Conservation (phyloP, 2,113 vertebrate genomes). For the Progne subis region DNA sequence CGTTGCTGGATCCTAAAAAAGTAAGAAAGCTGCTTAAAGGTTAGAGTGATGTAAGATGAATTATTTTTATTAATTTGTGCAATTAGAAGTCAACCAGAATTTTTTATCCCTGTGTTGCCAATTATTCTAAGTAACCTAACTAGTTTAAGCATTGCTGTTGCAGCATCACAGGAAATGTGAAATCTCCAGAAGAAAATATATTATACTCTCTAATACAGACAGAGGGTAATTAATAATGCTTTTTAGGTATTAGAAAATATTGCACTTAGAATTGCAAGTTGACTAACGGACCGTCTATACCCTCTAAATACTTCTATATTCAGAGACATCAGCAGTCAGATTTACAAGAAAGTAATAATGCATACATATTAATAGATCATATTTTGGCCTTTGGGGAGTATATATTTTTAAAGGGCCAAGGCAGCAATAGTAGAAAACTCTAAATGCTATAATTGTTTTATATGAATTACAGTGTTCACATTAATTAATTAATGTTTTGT, state of each 20-base stretch:
- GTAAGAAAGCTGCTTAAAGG: not conserved
- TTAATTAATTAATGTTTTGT: slow-evolving; percentile 74
- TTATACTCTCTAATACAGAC: slow-evolving; percentile 50
- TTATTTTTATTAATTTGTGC: slow-evolving; percentile 57
- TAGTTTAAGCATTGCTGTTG: slow-evolving; percentile 36
- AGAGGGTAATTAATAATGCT: slow-evolving; percentile 78
- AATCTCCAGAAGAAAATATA: slow-evolving; percentile 39
- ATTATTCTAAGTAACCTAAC: slow-evolving; percentile 46
- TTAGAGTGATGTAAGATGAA: not conserved
- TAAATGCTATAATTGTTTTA: slow-evolving; percentile 78
- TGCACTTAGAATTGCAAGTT: slow-evolving; percentile 75
- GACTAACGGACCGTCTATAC: slow-evolving; percentile 63
- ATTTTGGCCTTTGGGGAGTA: slow-evolving; percentile 77
- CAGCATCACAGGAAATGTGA: slow-evolving; percentile 49
- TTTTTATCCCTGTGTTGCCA: slow-evolving; percentile 34
- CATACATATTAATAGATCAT: slow-evolving; percentile 77
- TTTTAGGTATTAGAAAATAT: slow-evolving; percentile 77
- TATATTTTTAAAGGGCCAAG: slow-evolving; percentile 79
- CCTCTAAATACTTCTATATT: slow-evolving; percentile 75
- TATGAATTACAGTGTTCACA: slow-evolving; percentile 71
- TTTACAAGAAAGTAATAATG: slow-evolving; percentile 77
- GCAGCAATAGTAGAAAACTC: slow-evolving; percentile 74
- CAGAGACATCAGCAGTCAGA: slow-evolving; percentile 76
- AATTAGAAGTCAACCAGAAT: slow-evolving; percentile 41
- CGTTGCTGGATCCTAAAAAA: not conserved